A percentile compares a stretch with the other conserved stretches of the same genome.
Conservation (phyloP, 1,140 invertebrate genomes). For the Physella acuta region DNA sequence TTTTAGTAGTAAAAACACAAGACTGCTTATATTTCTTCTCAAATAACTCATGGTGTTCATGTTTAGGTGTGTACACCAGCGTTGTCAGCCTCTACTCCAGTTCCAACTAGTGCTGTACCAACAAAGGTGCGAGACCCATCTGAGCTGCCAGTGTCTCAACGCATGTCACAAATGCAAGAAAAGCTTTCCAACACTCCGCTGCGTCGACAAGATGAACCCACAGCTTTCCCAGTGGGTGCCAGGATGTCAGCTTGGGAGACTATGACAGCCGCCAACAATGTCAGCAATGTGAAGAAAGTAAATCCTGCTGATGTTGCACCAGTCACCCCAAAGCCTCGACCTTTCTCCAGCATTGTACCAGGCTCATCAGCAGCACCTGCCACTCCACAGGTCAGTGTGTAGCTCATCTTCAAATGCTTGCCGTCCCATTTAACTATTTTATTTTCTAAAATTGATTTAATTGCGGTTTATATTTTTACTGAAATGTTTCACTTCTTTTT, state of each 20-base stretch:
- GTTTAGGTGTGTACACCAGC: conserved; percentile 20
- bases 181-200: conserved; percentile 44
- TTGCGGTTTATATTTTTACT: no score
- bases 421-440: no score
- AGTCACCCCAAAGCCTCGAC: conserved; percentile 17
- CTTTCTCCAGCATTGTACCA: conserved; percentile 26
- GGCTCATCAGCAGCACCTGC: conserved; percentile 22
- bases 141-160: conserved; percentile 11
- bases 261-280: conserved; percentile 45
- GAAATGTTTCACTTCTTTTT: no score
- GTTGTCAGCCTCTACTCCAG: conserved; percentile 1
- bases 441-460: no score
- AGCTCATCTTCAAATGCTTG: no score
- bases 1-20: no score
- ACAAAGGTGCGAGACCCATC: conserved; percentile 13
- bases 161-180: conserved; percentile 16
- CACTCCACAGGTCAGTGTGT: conserved; percentile 2
- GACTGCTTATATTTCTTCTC: no score
- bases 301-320: conserved; percentile 32
- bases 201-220: conserved; percentile 45
- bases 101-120: background rate
- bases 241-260: conserved; percentile 54
- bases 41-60: no score
- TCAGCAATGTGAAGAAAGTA: conserved; percentile 49
- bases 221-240: conserved; percentile 47